Evolutionary conservation across 1,140 invertebrate species (phyloP).

Genomic region (Grapholita molesta): DNA sequence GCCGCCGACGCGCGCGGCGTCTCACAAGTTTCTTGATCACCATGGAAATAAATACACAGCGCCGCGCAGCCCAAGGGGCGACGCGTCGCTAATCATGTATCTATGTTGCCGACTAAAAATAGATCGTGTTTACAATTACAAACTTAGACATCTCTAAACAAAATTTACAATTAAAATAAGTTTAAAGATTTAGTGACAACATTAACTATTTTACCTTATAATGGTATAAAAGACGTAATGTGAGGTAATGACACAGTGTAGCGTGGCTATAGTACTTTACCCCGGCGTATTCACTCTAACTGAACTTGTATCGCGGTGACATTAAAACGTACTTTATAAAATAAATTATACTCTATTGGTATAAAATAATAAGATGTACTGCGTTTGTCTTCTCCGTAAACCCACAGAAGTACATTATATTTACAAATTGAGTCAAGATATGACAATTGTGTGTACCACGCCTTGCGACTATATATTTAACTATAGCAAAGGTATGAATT

Average conservation of each 20-base stretch:
- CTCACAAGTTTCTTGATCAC: constrained; percentile 71
- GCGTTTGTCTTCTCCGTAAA: neutral
- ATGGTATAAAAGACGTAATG: constrained; percentile 63
- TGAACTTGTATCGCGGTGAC: constrained; percentile 20
- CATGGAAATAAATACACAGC: constrained; percentile 67
- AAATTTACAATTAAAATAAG: constrained; percentile 55
- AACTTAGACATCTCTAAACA: constrained; percentile 59
- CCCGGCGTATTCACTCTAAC: constrained; percentile 45
- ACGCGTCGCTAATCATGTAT: constrained; percentile 52
- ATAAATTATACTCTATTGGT: neutral
- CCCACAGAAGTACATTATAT: too few relatives aligned
- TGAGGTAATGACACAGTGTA: constrained; percentile 71
- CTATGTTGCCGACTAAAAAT: constrained; percentile 60
- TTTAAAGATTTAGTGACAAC: constrained; percentile 66
- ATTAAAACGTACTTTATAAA: neutral
- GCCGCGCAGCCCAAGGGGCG: constrained; percentile 43
- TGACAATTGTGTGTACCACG: too few relatives aligned
- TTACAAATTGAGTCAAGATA: too few relatives aligned
- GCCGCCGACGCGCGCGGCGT: constrained; percentile 60
- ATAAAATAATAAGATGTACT: too few relatives aligned
- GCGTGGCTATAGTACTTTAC: constrained; percentile 44
- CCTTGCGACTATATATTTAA: too few relatives aligned
- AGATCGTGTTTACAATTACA: constrained; percentile 49
- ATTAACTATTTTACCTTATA: constrained; percentile 57
- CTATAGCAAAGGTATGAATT: neutral